Base-by-base conservation (phyloP, 1,140 invertebrate species). In the Drosophila tropicalis region DNA sequence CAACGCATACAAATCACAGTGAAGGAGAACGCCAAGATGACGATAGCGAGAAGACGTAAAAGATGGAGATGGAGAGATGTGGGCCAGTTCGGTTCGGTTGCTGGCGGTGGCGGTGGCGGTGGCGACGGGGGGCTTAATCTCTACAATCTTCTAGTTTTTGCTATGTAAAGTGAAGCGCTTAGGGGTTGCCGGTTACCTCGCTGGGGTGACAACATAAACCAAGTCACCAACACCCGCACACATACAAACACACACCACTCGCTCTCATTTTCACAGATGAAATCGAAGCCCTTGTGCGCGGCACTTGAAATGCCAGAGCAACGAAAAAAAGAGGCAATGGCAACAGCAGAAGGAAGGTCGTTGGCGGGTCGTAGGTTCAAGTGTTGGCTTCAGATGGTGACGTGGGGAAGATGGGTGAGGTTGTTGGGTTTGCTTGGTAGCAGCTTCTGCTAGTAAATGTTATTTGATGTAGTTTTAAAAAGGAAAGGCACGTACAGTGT, bases 61-160 rank as follows among this genome's bases (percentile, higher is more conserved):
- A 57, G 64, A 75, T 57, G 72, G 72, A 60, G 40, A 29, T 13
- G 56, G 47, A 67, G 34, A 44, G 29, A 72, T 51, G 44, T 51
- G 44, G 44, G 36, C 34, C 44, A 47, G n/a, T 22, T 51, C 9
- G 19, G 44, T 19, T 22, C 2, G 17, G 17, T 13, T 9, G 7
- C 13, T 15, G 54, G 51, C 17, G 40, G 60, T 19, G 6, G 12
- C 39, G 39, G n/a, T 2, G 34, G 57, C 40, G 19, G 29, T 15
- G 34, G 22, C 2, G 47, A 44, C 17, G 56, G 65, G 39, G 39
- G 32, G 66, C 66, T 73, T 85, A 81, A 85, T 85, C 81, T 81
- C 71, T 78, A 81, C 70, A 85, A 85, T 85, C 81, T 85, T 81
- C 76, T 85, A 85, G 82, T 85, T 85, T 85, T 85, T 72, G 81